A percentile compares a stretch with the other conserved stretches of the same genome.
Evolutionary conservation across 2,797 vertebrate species (phyloP).

Genomic region (Protonibea diacanthus): DNA sequence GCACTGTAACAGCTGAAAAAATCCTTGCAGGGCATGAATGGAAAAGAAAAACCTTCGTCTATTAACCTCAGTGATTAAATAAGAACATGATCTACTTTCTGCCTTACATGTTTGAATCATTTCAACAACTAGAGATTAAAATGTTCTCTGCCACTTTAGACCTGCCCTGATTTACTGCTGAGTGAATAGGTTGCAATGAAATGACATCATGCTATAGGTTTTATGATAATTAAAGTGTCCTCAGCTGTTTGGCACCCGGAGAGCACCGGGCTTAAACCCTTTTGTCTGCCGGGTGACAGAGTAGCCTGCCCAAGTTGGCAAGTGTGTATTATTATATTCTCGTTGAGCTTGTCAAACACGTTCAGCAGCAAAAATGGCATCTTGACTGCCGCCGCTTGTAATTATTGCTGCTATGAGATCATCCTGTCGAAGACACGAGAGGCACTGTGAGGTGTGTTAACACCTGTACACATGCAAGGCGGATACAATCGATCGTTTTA

Average conservation of each 20-base stretch:
- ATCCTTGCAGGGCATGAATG: slow-evolving; percentile 76
- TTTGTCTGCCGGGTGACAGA: slow-evolving; percentile 51
- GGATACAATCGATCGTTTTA: slow-evolving; percentile 24
- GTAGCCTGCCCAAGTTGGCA: slow-evolving; percentile 47
- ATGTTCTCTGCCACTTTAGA: not conserved
- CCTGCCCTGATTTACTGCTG: slow-evolving; percentile 5
- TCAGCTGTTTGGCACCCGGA: slow-evolving; percentile 38
- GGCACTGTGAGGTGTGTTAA: slow-evolving; percentile 48
- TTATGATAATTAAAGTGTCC: slow-evolving; percentile 45
- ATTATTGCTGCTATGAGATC: slow-evolving; percentile 59
- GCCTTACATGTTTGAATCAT: not conserved
- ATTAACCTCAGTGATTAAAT: slow-evolving; percentile 43
- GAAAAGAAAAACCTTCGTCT: slow-evolving; percentile 53
- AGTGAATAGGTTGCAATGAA: slow-evolving; percentile 35
- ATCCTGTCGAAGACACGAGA: slow-evolving; percentile 15
- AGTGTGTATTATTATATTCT: slow-evolving; percentile 69
- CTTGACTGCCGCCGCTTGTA: slow-evolving; percentile 44
- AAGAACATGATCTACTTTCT: not conserved
- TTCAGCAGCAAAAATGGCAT: slow-evolving; percentile 63
- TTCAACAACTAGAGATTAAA: not conserved
- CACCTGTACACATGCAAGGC: slow-evolving; percentile 5
- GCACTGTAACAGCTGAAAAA: slow-evolving; percentile 76
- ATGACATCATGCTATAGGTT: slow-evolving; percentile 59
- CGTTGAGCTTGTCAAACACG: slow-evolving; percentile 77
- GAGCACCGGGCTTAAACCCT: slow-evolving; percentile 10